Evolutionary conservation across 2,113 vertebrate genomes (phyloP), one percentile per base, ranked within the genome.

Genomic region (Chloropsis cyanopogon): DNA sequence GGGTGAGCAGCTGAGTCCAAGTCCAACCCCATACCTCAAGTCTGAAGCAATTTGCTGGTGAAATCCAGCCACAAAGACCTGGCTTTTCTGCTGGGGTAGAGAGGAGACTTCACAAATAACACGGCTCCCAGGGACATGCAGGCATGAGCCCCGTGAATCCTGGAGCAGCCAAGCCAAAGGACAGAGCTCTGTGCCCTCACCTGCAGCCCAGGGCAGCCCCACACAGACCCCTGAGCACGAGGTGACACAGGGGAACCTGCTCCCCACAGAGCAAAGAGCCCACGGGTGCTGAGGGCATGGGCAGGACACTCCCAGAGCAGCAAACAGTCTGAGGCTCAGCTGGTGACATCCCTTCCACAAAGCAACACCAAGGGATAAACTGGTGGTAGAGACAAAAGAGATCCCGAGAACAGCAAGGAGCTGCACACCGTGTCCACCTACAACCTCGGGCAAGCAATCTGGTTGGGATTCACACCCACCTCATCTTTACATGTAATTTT

Each of bases 71-170:
- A 61, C 33, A 41, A 47, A 77, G 17, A 29, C 12, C 14, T 63
- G n/a, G 49, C 14, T 88, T 80, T 79, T 39, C 57, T 35, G 66
- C 85, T 60, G 85, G 37, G 20, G 8, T 52, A 41, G 35, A 52
- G 49, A 1, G 1, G 53, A 41, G 21, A 42, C 60, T 46, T 31
- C 61, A 28, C 31, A 20, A 57, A n/a, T 35, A 42, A 16, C 50
- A 11, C 1, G 1, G 59, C 49, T 73, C 47, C 6, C 42, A 41
- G 37, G 54, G 49, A 63, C 6, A 1, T 0, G 14, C 42, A 42
- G 71, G 20, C 6, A 11, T 1, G 11, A 78, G 82, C 53, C 54
- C 65, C n/a, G 69, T 41, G n/a, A 11, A 23, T 6, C 41, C 41
- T 10, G 21, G 22, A n/a, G 59, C 0, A 41, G 39, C 69, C 59